Conservation (phyloP, 2,113 vertebrate genomes). For the Proterorhinus semilunaris region DNA sequence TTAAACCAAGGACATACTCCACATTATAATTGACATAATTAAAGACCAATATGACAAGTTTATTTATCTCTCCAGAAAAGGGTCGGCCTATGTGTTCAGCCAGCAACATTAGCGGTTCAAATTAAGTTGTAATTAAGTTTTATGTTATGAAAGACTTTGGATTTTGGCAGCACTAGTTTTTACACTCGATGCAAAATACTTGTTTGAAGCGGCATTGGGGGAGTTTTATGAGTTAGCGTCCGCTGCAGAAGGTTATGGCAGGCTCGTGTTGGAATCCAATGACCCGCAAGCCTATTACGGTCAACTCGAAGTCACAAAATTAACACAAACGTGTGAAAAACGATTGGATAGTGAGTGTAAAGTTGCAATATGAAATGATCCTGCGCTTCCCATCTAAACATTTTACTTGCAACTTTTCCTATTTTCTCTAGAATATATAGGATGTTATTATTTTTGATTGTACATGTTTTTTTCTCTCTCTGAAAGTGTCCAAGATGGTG, state of each 20-base stretch:
- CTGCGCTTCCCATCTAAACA: background rate
- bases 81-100: background rate
- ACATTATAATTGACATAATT: background rate
- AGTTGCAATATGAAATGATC: background rate
- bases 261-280: slow-evolving; percentile 26
- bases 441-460: too few relatives aligned
- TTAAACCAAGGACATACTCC: background rate
- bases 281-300: slow-evolving; percentile 14
- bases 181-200: background rate
- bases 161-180: background rate
- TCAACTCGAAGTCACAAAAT: slow-evolving; percentile 27
- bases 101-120: slow-evolving; percentile 2
- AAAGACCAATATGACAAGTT: background rate
- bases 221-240: background rate
- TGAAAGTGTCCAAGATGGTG: slow-evolving; percentile 1
- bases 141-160: background rate
- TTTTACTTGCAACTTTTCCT: background rate
- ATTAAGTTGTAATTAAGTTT: background rate
- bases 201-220: background rate
- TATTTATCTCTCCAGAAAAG: slow-evolving; percentile 3
- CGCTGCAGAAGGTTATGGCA: background rate
- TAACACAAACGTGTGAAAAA: background rate
- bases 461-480: background rate
- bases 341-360: background rate
- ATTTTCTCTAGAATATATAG: background rate